Evolutionary conservation across 2,888 invertebrate genomes (phyloP).

Genomic region (Pheosia tremula): DNA sequence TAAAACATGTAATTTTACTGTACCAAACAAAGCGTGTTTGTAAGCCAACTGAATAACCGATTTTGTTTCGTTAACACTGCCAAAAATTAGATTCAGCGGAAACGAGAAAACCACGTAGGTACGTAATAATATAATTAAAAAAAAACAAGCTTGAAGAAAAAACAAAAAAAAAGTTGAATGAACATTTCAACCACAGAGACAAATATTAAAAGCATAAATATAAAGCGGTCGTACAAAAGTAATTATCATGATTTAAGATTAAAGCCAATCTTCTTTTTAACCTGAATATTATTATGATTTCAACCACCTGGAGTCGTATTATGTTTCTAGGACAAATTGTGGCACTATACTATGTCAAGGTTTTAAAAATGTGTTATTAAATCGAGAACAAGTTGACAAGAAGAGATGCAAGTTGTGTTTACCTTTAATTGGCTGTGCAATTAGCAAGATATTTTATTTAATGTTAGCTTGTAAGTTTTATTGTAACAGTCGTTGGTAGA

Average conservation of each 20-base stretch:
- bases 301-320: constrained; percentile 44
- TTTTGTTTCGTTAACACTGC: not conserved
- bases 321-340: constrained; percentile 64
- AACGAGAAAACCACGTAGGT: not conserved
- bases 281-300: constrained; percentile 23
- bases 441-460: too few relatives aligned
- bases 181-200: not conserved
- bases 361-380: constrained; percentile 14
- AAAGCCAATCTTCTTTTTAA: constrained; percentile 10
- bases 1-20: not conserved
- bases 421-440: too few relatives aligned
- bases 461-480: too few relatives aligned
- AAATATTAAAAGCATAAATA: not conserved
- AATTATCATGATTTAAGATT: constrained; percentile 8
- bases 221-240: not conserved
- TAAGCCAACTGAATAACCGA: not conserved
- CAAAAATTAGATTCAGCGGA: not conserved
- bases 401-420: too few relatives aligned
- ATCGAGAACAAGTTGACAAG: too few relatives aligned
- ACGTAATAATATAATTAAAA: not conserved
- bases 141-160: not conserved
- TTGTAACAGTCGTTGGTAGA: too few relatives aligned
- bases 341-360: constrained; percentile 66
- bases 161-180: too few relatives aligned
- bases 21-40: not conserved